phyloP scores from a whole-genome alignment of 2,888 invertebrate genomes.

The Epirrhoe tristata region DNA sequence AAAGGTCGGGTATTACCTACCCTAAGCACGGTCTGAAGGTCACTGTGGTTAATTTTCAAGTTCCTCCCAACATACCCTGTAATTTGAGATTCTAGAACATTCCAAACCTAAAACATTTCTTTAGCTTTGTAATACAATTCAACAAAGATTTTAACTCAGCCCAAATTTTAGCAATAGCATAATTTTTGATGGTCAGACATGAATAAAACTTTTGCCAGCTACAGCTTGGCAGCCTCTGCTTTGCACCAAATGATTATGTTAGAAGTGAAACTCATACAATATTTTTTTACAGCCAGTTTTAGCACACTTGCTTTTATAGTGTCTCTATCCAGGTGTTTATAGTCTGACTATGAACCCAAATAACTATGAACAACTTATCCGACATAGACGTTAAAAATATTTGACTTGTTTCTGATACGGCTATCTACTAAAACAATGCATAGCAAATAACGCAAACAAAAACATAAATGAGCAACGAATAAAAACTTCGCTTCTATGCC shows the following conservation, averaged over 20 bases:
- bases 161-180: constrained; percentile 32
- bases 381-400: too few species aligned
- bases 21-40: constrained; percentile 20
- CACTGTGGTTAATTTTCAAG: constrained; percentile 6
- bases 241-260: constrained; percentile 10
- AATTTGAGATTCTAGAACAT: constrained; percentile 21
- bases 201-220: constrained; percentile 40
- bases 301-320: too few species aligned
- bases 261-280: constrained; percentile 18
- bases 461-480: neutral
- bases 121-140: constrained; percentile 14
- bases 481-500: constrained; percentile 10
- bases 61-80: constrained; percentile 10
- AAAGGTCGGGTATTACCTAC: constrained; percentile 5
- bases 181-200: constrained; percentile 41
- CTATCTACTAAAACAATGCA: too few species aligned
- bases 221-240: constrained; percentile 35
- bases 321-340: too few species aligned
- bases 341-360: too few species aligned
- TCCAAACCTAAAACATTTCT: constrained; percentile 16
- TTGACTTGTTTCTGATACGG: too few species aligned
- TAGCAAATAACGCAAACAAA: neutral
- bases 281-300: too few species aligned
- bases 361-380: too few species aligned
- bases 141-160: constrained; percentile 20